phyloP scores from a whole-genome alignment of 2,113 vertebrate species.

The Lontra canadensis region DNA sequence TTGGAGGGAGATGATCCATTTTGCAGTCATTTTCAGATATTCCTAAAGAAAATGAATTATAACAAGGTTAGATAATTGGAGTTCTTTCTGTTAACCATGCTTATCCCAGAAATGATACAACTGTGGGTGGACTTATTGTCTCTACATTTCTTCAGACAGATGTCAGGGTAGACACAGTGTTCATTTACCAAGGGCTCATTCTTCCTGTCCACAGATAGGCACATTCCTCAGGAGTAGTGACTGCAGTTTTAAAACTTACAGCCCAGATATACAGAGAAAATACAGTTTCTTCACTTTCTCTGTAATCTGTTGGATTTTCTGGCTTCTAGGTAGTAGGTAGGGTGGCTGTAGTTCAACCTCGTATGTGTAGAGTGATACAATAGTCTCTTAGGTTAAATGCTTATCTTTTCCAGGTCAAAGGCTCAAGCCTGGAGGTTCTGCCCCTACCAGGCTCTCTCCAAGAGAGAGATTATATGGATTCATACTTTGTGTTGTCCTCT shows the following conservation, averaged over 20 bases:
- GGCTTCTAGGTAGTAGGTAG: too few relatives aligned
- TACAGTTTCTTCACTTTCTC: background rate
- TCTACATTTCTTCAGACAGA: background rate
- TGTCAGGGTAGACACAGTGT: background rate
- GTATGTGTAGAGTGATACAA: background rate
- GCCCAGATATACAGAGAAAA: background rate
- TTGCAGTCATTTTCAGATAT: conserved; percentile 16
- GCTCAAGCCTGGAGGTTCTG: background rate
- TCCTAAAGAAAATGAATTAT: conserved; percentile 19
- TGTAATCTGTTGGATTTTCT: background rate
- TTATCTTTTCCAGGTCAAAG: background rate
- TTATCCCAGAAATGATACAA: background rate
- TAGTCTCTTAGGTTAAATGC: background rate
- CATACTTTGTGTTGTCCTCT: background rate
- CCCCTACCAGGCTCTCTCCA: background rate
- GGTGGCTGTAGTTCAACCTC: background rate
- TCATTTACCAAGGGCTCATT: background rate
- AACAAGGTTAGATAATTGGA: background rate
- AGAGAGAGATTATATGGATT: background rate
- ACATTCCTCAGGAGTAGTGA: background rate
- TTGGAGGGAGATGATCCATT: background rate
- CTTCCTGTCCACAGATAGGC: background rate
- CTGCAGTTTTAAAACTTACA: background rate
- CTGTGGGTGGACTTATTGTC: background rate
- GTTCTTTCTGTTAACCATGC: background rate